These are phyloP conservation scores for Barypeithes pellucidus DNA, from an alignment of 2,888 invertebrate species.

Conservation along the genomic window DNA sequence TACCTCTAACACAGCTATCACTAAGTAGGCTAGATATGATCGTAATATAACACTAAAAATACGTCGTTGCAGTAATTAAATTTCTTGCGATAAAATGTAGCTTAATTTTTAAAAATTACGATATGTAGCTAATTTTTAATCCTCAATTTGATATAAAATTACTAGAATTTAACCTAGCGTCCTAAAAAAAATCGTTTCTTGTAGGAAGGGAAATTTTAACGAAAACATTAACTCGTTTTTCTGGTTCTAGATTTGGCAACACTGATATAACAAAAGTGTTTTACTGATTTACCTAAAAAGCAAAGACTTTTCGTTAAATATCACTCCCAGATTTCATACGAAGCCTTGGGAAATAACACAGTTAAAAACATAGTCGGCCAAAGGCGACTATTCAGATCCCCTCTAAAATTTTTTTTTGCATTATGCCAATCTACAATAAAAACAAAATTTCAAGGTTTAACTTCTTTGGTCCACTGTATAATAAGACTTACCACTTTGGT, in stretches of 20 bases:
- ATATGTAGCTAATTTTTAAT: slow-evolving; percentile 50
- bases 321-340: slow-evolving; percentile 1
- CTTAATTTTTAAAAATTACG: slow-evolving; percentile 45
- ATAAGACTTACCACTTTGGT: slow-evolving; percentile 37
- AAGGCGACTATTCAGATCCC: slow-evolving; percentile 19
- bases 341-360: slow-evolving; percentile 28
- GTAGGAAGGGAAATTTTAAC: slow-evolving; percentile 3
- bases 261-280: slow-evolving; percentile 25
- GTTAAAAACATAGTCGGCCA: slow-evolving; percentile 28
- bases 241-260: slow-evolving; percentile 28
- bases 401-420: slow-evolving; percentile 32
- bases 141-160: slow-evolving; percentile 50
- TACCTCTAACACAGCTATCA: slow-evolving; percentile 32
- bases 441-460: slow-evolving; percentile 34
- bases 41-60: slow-evolving; percentile 46
- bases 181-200: slow-evolving; percentile 39
- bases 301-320: slow-evolving; percentile 7
- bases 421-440: slow-evolving; percentile 42
- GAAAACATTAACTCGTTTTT: slow-evolving; percentile 15
- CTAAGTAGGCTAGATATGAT: slow-evolving; percentile 43
- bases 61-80: slow-evolving; percentile 50
- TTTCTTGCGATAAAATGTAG: slow-evolving; percentile 39
- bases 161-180: slow-evolving; percentile 43
- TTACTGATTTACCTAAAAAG: slow-evolving; percentile 1
- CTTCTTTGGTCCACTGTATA: slow-evolving; percentile 50